These are phyloP conservation scores for Magallana ariakensis DNA, from an alignment of 1,140 invertebrate species.

Conservation along the genomic window DNA sequence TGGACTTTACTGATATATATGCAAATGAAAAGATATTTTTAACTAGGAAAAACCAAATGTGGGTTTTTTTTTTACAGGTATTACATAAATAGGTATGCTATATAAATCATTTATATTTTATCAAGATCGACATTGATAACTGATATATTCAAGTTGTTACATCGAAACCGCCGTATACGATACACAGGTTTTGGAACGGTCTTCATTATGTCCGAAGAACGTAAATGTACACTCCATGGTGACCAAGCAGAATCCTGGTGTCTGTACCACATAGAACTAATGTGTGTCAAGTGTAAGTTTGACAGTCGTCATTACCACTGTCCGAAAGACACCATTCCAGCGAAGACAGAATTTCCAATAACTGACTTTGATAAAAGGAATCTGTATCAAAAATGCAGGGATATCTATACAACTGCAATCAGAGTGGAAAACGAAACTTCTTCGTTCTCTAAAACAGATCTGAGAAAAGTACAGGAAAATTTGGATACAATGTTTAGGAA, in stretches of 20 bases:
- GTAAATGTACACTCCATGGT: not conserved
- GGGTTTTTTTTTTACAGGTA: too few relatives aligned
- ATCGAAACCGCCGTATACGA: too few relatives aligned
- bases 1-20: too few relatives aligned
- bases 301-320: not conserved
- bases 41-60: too few relatives aligned
- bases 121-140: too few relatives aligned
- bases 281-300: conserved; percentile 4
- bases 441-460: not conserved
- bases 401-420: not conserved
- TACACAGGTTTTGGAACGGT: too few relatives aligned
- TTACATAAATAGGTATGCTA: too few relatives aligned
- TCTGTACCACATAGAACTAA: not conserved
- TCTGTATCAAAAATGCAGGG: not conserved
- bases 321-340: not conserved
- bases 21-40: too few relatives aligned
- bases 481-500: not conserved
- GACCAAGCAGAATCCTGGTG: not conserved
- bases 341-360: not conserved
- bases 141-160: too few relatives aligned
- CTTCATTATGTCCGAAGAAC: not conserved
- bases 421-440: not conserved
- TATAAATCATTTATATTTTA: too few relatives aligned
- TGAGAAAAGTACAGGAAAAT: not conserved
- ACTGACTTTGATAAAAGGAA: not conserved